Percentiles rank a stretch among this genome's conserved stretches.
Conservation (phyloP, 1,140 invertebrate species). For the Drosophila sturtevanti region DNA sequence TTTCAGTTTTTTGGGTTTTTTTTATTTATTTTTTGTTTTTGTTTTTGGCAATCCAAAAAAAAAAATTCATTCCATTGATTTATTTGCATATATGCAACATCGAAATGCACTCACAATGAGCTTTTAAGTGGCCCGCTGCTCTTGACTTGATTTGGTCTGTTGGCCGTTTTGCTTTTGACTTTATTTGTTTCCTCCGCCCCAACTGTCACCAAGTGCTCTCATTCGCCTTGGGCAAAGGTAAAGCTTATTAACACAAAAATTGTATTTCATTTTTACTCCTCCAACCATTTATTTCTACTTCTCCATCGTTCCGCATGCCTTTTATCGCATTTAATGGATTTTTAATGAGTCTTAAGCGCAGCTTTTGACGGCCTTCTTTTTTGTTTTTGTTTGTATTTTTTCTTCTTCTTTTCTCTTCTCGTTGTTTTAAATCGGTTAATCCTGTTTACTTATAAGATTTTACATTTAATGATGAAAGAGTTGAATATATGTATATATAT, state of each 20-base stretch:
- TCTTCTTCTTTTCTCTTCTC: background rate
- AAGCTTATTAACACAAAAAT: conserved; percentile 73
- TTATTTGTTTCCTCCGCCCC: conserved; percentile 20
- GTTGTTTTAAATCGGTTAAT: conserved; percentile 66
- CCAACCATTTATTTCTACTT: conserved; percentile 12
- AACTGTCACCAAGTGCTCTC: conserved; percentile 73
- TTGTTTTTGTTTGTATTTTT: background rate
- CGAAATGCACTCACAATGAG: conserved; percentile 77
- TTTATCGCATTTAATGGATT: conserved; percentile 77
- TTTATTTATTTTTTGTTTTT: background rate
- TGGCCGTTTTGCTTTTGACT: conserved; percentile 13
- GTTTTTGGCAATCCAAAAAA: conserved; percentile 34
- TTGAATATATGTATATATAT: background rate
- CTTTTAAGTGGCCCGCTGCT: conserved; percentile 74
- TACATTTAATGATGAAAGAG: background rate
- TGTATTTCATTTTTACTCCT: conserved; percentile 36
- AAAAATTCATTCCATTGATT: conserved; percentile 42
- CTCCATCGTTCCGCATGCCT: conserved; percentile 2
- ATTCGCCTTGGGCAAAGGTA: conserved; percentile 53
- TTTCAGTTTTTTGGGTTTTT: conserved; percentile 21
- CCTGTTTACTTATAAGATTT: conserved; percentile 52
- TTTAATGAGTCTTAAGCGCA: conserved; percentile 72
- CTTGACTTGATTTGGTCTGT: conserved; percentile 34
- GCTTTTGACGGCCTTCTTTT: conserved; percentile 65
- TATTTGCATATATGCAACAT: conserved; percentile 80